Evolutionary conservation across 2,797 vertebrate species (phyloP).

Genomic region (Characodon lateralis): DNA sequence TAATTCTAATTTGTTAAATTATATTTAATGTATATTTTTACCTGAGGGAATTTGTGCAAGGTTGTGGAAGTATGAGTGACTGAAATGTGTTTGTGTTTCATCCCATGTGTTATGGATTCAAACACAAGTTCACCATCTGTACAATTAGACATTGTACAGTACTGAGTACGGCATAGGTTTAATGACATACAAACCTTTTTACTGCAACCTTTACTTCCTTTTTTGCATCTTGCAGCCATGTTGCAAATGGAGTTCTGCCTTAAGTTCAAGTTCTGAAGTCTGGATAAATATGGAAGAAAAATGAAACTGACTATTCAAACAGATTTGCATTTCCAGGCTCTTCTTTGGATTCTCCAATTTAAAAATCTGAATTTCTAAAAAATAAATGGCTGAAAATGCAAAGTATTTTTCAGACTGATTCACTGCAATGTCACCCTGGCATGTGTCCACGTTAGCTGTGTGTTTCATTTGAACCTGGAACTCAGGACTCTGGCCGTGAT

Average conservation of each 20-base stretch:
- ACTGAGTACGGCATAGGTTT: not conserved
- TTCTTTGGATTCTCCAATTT: not conserved
- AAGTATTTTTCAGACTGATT: no score
- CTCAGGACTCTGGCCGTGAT: no score
- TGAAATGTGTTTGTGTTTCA: not conserved
- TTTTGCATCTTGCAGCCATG: not conserved
- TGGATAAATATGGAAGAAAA: not conserved
- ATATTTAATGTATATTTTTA: not conserved
- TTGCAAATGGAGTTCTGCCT: not conserved
- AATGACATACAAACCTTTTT: not conserved
- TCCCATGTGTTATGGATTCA: not conserved
- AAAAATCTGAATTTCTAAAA: not conserved
- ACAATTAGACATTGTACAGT: not conserved
- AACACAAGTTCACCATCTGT: not conserved
- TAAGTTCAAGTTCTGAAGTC: not conserved
- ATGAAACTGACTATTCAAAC: not conserved
- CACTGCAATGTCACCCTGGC: no score
- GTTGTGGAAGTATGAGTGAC: not conserved
- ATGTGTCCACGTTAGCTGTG: no score
- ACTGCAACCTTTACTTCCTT: not conserved
- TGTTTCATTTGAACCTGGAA: no score
- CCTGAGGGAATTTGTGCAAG: not conserved
- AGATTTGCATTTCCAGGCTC: not conserved
- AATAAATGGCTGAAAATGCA: no score
- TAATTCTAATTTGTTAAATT: not conserved